Evolutionary conservation across 2,113 vertebrate genomes (phyloP), one percentile per base, ranked within the genome.

Genomic region (Connochaetes taurinus): DNA sequence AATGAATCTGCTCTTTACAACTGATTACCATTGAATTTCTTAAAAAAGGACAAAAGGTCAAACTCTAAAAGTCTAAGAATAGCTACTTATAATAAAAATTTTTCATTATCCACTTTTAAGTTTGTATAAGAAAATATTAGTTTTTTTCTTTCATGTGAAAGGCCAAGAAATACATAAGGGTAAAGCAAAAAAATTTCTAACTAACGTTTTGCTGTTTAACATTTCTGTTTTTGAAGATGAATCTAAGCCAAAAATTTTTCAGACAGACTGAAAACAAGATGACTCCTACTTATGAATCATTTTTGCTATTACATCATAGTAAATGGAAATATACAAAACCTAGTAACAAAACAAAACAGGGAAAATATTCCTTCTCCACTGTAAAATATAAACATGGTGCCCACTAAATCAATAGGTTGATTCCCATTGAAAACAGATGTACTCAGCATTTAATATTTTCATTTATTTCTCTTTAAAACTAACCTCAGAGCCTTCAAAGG

Each of bases 231-330:
- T 21, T 94, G 81, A 98, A 98, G 96, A 94, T 71, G 64, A 97
- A 97, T 89, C 29, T 13, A 84, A 98, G 57, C 86, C 55, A 98
- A 93, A 94, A 98, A 87, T 81, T 95, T 96, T 98, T 96, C 52
- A 96, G 95, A 92, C 76, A 94, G 93, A 92, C 23, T 94, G 31
- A 98, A 98, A 98, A 98, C 91, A 98, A 96, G 95, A 96, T 96
- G 81, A 98, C 95, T 97, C 19, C 47, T 80, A 95, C 96, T 91
- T 91, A 94, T 98, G 13, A 96, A 71, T 97, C 85, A 96, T 92
- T 90, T 97, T 8, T 98, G 78, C 67, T 97, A 96, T 95, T 96
- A 96, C 67, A 97, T 97, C 98, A 98, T 83, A 90, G 88, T 87
- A 96, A 98, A 95, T 80, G 94, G 89, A 98, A 98, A 98, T 96